Evolutionary conservation across 2,888 invertebrate genomes (phyloP).

Genomic region (Lasioglossum oenotherae): DNA sequence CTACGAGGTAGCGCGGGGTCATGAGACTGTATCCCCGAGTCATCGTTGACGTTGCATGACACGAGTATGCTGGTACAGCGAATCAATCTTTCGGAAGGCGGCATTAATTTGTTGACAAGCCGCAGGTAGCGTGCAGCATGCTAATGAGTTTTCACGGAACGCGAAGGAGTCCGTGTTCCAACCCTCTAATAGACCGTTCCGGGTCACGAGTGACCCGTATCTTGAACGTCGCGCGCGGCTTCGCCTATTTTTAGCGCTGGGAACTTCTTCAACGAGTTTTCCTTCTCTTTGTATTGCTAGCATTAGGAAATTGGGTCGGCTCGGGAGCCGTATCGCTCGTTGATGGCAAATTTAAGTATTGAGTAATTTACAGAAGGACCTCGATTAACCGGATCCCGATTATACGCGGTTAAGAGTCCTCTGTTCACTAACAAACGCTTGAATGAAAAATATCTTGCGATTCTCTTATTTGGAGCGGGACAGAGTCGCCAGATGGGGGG

Average conservation of each 20-base stretch:
- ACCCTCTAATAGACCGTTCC: not conserved
- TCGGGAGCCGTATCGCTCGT: not conserved
- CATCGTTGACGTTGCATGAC: slow-evolving; percentile 22
- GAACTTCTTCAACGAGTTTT: not conserved
- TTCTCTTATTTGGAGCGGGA: no score
- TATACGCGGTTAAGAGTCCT: no score
- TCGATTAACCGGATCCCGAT: no score
- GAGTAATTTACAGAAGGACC: no score
- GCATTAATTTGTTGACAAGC: slow-evolving; percentile 35
- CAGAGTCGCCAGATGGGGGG: no score
- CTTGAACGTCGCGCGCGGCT: not conserved
- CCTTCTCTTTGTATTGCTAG: not conserved
- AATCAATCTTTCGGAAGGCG: slow-evolving; percentile 14
- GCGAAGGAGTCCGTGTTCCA: slow-evolving; percentile 8
- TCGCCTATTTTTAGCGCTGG: not conserved
- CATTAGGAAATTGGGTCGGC: not conserved
- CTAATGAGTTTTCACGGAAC: slow-evolving; percentile 27
- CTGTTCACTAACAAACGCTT: no score
- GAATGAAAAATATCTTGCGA: no score
- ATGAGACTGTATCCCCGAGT: not conserved
- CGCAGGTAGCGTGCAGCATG: not conserved
- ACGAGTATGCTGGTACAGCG: not conserved
- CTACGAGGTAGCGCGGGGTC: not conserved
- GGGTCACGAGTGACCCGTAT: not conserved
- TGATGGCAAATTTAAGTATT: not conserved